Base-by-base conservation (phyloP, 2,113 vertebrate genomes). In the Neolamprologus fasciatus region DNA sequence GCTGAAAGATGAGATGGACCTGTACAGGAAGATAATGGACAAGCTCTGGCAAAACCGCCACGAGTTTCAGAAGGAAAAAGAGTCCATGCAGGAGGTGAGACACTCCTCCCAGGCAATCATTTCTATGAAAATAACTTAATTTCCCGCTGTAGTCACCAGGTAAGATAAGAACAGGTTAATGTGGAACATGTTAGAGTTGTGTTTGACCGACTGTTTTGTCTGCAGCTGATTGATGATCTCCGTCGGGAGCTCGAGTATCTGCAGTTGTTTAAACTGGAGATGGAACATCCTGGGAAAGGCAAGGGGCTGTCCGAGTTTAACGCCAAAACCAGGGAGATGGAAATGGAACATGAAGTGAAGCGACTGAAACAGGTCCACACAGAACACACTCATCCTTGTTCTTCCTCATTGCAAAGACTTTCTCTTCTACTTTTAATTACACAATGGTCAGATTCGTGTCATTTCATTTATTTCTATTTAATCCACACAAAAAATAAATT, bases 21-120 rank as follows among this genome's bases (percentile, higher is more conserved):
- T 99, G 86, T 98, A 99, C 95, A 97, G 98, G 90, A 98, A 97
- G 89, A 97, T 99, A 92, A 98, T 99, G 98, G 98, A 99, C 93
- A 99, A 99, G 89, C 95, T 99, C 68, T 96, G 98, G 88, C 97
- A 99, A 58, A 98, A 99, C 95, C 96, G 98, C 53, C 96, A 98
- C 0, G 97, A 98, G 47, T 99, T 99, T 91, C 98, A 99, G 94
- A 98, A 98, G 94, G 99, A 99, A 66, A 97, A 98, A 57, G 98
- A 99, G 87, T 97, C 98, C 5, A 99, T 98, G 1, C 98, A 99
- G 87, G 99, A 99, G 97, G 99, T 99, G 50, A 93, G 85, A 9
- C 17, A 2, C 17, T 5, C 42, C 26, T 26, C 13, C 2, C 9
- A 23, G 13, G 21, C 11, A 10, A 42, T 42, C 37, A 9, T 71